Percentiles rank a stretch among this genome's conserved stretches.
These are phyloP conservation scores for Pseudomyrmex dendroicus DNA, from an alignment of 1,140 invertebrate genomes.

Conservation along the genomic window DNA sequence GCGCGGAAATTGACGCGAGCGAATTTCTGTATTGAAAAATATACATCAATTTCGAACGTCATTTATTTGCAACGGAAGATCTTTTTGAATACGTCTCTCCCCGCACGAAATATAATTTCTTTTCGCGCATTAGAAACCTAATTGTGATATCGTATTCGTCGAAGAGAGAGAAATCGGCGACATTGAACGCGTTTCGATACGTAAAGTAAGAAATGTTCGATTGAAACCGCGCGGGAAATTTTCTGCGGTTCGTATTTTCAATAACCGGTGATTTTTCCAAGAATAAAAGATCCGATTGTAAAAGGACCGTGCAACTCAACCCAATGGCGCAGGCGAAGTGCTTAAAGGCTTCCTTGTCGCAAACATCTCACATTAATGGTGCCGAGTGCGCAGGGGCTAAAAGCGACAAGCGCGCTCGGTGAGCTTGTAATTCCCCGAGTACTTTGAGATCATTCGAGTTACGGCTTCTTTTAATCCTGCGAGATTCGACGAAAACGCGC, in stretches of 20 bases:
- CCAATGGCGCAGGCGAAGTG: not conserved
- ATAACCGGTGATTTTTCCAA: slow-evolving; percentile 25
- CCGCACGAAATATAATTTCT: not conserved
- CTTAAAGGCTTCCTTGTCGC: slow-evolving; percentile 43
- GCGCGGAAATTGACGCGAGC: not conserved
- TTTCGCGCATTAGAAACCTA: not conserved
- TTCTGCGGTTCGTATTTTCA: slow-evolving; percentile 10
- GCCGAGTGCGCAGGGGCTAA: slow-evolving; percentile 4
- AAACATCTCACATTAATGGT: slow-evolving; percentile 58
- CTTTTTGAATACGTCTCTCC: not conserved
- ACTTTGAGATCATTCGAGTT: slow-evolving; percentile 49
- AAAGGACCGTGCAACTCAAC: slow-evolving; percentile 9
- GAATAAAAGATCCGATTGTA: slow-evolving; percentile 15
- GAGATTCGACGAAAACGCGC: slow-evolving; percentile 7
- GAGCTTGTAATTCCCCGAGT: slow-evolving; percentile 39
- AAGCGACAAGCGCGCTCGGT: slow-evolving; percentile 38
- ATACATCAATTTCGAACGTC: slow-evolving; percentile 15
- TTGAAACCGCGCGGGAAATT: not conserved
- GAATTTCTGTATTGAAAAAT: slow-evolving; percentile 18
- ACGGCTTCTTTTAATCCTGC: slow-evolving; percentile 39
- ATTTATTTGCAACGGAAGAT: not conserved
- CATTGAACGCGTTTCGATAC: not conserved
- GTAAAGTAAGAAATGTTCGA: not conserved
- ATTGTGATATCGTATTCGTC: not conserved
- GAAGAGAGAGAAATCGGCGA: not conserved